Evolutionary conservation across 2,888 invertebrate genomes (phyloP), one percentile per base, ranked within the genome.

Genomic region (Lasioglossum malachurum): DNA sequence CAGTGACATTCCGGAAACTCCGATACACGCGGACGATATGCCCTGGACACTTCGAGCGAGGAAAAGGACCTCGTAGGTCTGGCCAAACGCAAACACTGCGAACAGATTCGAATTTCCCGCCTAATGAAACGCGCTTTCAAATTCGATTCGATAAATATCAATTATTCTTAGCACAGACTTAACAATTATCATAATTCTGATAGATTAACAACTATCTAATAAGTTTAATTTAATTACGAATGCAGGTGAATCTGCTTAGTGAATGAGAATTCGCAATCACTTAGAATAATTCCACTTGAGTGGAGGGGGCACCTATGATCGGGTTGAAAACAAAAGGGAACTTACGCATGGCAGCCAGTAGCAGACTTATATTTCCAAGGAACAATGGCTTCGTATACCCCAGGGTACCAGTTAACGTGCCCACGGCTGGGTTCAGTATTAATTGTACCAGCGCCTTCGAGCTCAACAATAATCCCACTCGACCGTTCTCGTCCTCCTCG

Each of bases 391-490:
- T 94, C 75, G 97, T 96, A 94, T 97, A 97, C 41, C 98, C 98
- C 83, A 97, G 94, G 91, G 96, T 96, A 77, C 96, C 96, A 4
- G 97, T 97, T 74, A 97, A 94, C 87, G 96, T 96, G 49, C 98
- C 98, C 67, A 98, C 96, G 67, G 97, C 95, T 2, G 98, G 98
- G 94, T 98, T 98, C 92, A 97, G 96, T 83, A 97, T 95, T 79
- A 98, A 96, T 95, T 98, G 98, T 7, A 98, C 97, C 85, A 98
- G 95, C 38, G 98, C 98, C 95, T 98, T 98, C 78, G 98, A 97
- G 57, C 98, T 97, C 78, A 97, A 95, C 78, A 97, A 94, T 60
- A 97, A 95, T 27, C 97, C 97, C 74, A 97, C 96, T 83, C 97
- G 96, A 7, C 97, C 97, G 93, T 97, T 97, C 92, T 97, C 97